Base-by-base conservation (phyloP, 2,797 vertebrate genomes). In the Sebastes wilsoni region DNA sequence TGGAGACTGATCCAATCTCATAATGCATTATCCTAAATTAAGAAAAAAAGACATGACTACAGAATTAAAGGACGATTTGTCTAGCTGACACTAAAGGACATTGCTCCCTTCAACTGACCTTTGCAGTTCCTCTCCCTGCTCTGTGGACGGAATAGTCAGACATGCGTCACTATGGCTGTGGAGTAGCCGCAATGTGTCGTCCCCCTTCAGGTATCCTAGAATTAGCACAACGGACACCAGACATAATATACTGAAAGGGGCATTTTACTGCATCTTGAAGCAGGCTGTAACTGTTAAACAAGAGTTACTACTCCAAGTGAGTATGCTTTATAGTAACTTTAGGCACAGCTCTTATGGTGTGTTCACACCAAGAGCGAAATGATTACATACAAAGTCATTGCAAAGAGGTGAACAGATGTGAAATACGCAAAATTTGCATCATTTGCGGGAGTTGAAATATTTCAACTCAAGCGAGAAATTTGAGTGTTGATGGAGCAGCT, bases 91-190 rank as follows among this genome's bases (percentile, higher is more conserved):
- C 61, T 2, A 62, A 10, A 32, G 34, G 22, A 67, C 25, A 69
- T 59, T 54, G 30, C 7, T 76, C 1, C 77, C 73, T 77, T 75
- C 18, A 71, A 84, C 95, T 84, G 85, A 99, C 98, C 97, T 97
- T 83, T 96, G 94, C 68, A 97, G 96, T 49, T 99, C 97, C 83
- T 97, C 97, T 52, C 96, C 96, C 0, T 97, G 96, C 64, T 97
- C 96, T 77, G 96, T 93, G 0, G 97, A 96, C 34, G 97, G 95
- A 82, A 97, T 91, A n/a, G 98, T 99, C 92, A 99, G 94, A 92
- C 97, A 98, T 49, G 98, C 97, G 0, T 98, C 97, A 89, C 97
- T 98, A 68, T 98, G 97, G 80, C 97, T 97, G 4, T 98, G 98
- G 66, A 98, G 94, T 28, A 99, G 84, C 36, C 97, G 93, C 70